Evolutionary conservation across 2,888 invertebrate genomes (phyloP).

Genomic region (Endomychus coccineus): DNA sequence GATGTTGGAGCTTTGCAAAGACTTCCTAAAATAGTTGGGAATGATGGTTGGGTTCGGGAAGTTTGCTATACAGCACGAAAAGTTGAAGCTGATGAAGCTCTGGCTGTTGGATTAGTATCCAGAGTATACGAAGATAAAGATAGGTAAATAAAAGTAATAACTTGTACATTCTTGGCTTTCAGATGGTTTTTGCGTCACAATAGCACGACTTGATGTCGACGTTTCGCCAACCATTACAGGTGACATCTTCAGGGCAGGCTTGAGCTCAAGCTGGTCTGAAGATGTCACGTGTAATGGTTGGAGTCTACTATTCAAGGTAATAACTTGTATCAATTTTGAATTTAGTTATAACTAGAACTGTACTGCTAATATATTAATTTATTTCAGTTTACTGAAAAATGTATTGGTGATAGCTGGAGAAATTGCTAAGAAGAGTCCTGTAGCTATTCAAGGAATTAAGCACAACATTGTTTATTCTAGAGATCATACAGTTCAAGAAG

Average conservation of each 20-base stretch:
- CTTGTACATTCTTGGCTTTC: too few species aligned
- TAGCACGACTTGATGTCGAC: too few species aligned
- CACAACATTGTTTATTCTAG: conserved; percentile 75
- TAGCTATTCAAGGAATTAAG: conserved; percentile 91
- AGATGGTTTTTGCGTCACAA: too few species aligned
- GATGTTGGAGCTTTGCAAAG: conserved; percentile 94
- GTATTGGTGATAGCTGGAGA: conserved; percentile 66
- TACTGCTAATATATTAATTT: conserved; percentile 15
- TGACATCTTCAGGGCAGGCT: too few species aligned
- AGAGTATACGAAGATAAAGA: conserved; percentile 62
- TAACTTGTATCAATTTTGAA: too few species aligned
- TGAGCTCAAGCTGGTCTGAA: too few species aligned
- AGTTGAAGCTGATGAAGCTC: conserved; percentile 73
- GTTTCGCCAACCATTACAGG: too few species aligned
- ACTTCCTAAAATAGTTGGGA: conserved; percentile 85
- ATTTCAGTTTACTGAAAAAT: conserved; percentile 59
- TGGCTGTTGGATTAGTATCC: conserved; percentile 75
- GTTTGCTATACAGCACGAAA: conserved; percentile 81
- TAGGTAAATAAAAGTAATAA: conserved; percentile 43
- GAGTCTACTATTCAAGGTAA: too few species aligned
- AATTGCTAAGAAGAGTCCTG: conserved; percentile 86
- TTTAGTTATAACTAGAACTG: background rate
- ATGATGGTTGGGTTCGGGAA: conserved; percentile 79
- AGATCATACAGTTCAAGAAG: conserved; percentile 79
- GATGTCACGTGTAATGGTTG: too few species aligned